A percentile compares a stretch with the other conserved stretches of the same genome.
Evolutionary conservation across 2,113 vertebrate species (phyloP).

Genomic region (Fregetta grallaria): DNA sequence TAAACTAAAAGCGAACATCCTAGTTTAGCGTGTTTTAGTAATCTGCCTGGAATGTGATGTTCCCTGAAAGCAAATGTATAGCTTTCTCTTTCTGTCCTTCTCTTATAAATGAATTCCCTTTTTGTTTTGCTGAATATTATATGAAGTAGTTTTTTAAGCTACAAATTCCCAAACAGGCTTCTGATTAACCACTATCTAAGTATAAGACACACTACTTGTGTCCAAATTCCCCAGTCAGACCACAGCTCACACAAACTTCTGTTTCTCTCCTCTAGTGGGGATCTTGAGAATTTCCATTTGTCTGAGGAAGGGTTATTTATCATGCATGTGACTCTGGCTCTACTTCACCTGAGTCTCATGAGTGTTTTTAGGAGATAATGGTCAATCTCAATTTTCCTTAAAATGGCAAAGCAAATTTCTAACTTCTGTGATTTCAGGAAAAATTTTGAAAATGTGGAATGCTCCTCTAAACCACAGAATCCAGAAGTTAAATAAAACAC

Average conservation of each 20-base stretch:
- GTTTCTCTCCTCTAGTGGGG: not conserved
- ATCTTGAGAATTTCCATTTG: conserved; percentile 11
- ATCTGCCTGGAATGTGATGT: not conserved
- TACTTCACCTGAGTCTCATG: conserved; percentile 7
- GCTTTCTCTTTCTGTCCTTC: not conserved
- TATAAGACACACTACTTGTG: not conserved
- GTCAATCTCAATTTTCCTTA: not conserved
- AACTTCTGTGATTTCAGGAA: not conserved
- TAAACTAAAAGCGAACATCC: not conserved
- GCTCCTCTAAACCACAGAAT: not conserved
- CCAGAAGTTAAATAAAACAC: not conserved
- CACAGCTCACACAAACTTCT: not conserved
- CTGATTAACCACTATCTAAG: not conserved
- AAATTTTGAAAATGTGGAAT: not conserved
- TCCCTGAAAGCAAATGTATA: not conserved
- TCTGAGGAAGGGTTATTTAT: not conserved
- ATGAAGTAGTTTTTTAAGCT: not conserved
- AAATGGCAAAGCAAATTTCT: not conserved
- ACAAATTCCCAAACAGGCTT: not conserved
- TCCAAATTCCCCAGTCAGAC: not conserved
- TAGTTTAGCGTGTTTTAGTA: not conserved
- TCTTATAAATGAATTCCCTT: not conserved
- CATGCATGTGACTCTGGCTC: not conserved
- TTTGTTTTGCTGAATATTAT: not conserved
- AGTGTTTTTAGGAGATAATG: not conserved